A percentile compares a stretch with the other conserved stretches of the same genome.
Conservation (phyloP, 2,888 invertebrate genomes). For the Drosophila acutilabella region DNA sequence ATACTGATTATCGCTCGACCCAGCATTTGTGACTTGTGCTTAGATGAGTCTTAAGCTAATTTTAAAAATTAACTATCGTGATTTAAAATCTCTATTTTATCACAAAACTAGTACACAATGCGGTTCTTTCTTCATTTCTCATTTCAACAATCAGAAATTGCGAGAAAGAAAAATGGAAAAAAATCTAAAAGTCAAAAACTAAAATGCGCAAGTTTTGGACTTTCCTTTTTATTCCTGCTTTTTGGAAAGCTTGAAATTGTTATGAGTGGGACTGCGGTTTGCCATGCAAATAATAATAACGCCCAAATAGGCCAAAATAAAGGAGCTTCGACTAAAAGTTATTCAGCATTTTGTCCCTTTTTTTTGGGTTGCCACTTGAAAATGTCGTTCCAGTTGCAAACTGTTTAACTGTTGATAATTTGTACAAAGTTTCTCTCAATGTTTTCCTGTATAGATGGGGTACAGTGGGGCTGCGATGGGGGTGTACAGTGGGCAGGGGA, state of each 20-base stretch:
- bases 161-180: no score
- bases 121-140: no score
- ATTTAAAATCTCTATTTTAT: no score
- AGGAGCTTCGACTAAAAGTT: slow-evolving; percentile 59
- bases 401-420: slow-evolving; percentile 72
- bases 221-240: neutral
- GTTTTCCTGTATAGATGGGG: slow-evolving; percentile 4
- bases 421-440: slow-evolving; percentile 54
- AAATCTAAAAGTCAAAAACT: no score
- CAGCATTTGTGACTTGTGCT: no score
- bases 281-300: slow-evolving; percentile 74
- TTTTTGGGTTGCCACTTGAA: slow-evolving; percentile 47
- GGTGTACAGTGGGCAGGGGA: neutral
- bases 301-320: slow-evolving; percentile 64
- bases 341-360: slow-evolving; percentile 48
- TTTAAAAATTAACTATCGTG: no score
- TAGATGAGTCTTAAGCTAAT: no score
- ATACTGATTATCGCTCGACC: no score
- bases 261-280: slow-evolving; percentile 46
- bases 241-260: slow-evolving; percentile 52
- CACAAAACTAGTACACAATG: no score
- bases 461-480: neutral
- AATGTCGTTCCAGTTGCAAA: slow-evolving; percentile 61
- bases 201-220: no score
- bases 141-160: no score